Conservation (phyloP, 1,140 invertebrate genomes). For the Caerostris darwini region DNA sequence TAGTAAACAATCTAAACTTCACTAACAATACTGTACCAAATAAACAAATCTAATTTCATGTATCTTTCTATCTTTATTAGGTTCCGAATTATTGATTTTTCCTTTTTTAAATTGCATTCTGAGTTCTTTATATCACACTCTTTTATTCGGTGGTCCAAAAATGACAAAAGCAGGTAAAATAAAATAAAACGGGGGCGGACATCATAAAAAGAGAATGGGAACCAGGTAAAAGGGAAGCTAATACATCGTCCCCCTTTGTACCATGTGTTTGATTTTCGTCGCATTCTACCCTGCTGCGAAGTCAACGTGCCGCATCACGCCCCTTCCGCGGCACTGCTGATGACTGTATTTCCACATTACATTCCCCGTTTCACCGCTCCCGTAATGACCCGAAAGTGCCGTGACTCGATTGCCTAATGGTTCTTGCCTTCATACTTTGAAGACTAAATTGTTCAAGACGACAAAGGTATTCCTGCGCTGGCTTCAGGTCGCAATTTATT, state of each 20-base stretch:
- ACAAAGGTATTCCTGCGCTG: conserved; percentile 23
- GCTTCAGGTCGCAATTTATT: conserved; percentile 6
- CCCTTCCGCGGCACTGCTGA: conserved; percentile 2
- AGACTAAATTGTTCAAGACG: conserved; percentile 53
- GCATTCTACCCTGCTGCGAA: not conserved
- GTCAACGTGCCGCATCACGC: conserved; percentile 37
- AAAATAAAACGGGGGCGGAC: not conserved
- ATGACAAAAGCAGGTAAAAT: not conserved
- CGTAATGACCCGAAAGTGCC: conserved; percentile 33
- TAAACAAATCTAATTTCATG: no score
- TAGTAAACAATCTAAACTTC: no score
- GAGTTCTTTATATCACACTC: not conserved
- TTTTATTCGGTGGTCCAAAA: not conserved
- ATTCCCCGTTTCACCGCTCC: conserved; percentile 11
- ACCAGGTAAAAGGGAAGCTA: not conserved
- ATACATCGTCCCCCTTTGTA: not conserved
- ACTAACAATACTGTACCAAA: no score
- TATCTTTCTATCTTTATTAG: not conserved
- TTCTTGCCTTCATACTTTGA: conserved; percentile 28
- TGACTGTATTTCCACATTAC: conserved; percentile 50
- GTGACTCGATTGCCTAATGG: conserved; percentile 55
- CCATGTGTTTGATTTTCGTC: conserved; percentile 33
- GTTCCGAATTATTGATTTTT: not conserved
- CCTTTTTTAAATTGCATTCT: not conserved
- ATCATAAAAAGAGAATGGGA: not conserved